Conservation (phyloP, 2,113 vertebrate species). For the Nycticorax nycticorax region DNA sequence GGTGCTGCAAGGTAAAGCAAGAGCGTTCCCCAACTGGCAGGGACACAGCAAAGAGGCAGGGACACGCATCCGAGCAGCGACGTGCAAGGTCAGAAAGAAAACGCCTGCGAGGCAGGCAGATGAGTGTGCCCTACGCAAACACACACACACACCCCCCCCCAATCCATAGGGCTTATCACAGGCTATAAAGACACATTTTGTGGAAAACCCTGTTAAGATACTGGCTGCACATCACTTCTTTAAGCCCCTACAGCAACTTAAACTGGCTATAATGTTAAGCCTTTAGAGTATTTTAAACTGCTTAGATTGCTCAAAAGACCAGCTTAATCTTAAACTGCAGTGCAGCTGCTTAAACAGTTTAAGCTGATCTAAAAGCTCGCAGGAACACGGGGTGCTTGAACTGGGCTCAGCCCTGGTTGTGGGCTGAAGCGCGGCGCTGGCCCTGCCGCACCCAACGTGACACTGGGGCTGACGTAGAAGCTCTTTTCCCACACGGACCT, state of each 20-base stretch:
- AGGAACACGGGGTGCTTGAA: conserved; percentile 11
- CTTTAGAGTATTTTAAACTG: conserved; percentile 62
- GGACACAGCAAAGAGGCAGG: neutral
- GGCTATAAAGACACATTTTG: conserved; percentile 15
- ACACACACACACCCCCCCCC: neutral
- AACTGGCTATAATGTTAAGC: conserved; percentile 62
- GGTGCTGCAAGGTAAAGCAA: neutral
- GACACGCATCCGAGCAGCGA: rapidly evolving
- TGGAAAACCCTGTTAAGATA: conserved; percentile 15
- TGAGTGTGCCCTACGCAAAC: neutral
- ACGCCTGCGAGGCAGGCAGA: neutral
- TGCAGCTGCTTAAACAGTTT: conserved; percentile 62
- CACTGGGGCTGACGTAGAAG: neutral
- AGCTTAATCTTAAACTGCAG: conserved; percentile 57
- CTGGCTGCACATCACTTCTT: conserved; percentile 26
- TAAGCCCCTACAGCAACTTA: conserved; percentile 51
- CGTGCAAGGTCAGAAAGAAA: neutral
- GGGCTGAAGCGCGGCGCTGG: neutral
- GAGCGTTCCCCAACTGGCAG: neutral
- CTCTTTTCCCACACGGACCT: neutral
- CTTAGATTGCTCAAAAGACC: conserved; percentile 56
- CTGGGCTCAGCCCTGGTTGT: neutral
- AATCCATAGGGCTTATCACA: neutral
- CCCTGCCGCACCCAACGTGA: neutral
- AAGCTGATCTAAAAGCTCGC: conserved; percentile 53